These are phyloP conservation scores for Cryptus viduatorius DNA, from an alignment of 2,888 invertebrate genomes.

Conservation along the genomic window DNA sequence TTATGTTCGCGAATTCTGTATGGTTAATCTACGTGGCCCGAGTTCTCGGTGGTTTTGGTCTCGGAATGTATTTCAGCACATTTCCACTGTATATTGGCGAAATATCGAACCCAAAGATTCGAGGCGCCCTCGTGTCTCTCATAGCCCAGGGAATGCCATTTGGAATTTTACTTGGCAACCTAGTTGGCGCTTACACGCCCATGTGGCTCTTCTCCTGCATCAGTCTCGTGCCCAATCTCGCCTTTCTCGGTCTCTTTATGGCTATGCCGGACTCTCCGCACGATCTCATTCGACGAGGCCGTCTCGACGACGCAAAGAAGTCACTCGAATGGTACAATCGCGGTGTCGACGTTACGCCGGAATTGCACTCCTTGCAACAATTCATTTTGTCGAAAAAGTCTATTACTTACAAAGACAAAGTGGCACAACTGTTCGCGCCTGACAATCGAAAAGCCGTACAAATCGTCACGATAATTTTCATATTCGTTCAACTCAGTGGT, in stretches of 20 bases:
- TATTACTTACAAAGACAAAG: conserved; percentile 53
- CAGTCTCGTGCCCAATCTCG: conserved; percentile 74
- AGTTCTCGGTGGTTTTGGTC: conserved; percentile 69
- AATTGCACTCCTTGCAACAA: conserved; percentile 70
- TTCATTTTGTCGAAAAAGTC: conserved; percentile 68
- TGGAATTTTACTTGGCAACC: conserved; percentile 78
- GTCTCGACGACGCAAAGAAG: conserved; percentile 70
- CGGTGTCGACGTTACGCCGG: conserved; percentile 67
- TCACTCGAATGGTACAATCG: conserved; percentile 76
- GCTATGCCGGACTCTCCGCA: conserved; percentile 80
- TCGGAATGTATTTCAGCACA: conserved; percentile 75
- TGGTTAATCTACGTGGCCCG: conserved; percentile 70
- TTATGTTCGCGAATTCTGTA: conserved; percentile 49
- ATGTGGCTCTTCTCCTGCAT: conserved; percentile 76
- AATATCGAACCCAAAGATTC: conserved; percentile 75
- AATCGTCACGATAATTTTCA: conserved; percentile 71
- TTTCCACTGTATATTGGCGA: conserved; percentile 79
- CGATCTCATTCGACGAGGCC: conserved; percentile 69
- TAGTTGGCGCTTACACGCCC: conserved; percentile 78
- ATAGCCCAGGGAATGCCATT: conserved; percentile 77
- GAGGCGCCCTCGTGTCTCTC: conserved; percentile 75
- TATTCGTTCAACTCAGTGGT: conserved; percentile 77
- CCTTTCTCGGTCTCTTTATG: conserved; percentile 74
- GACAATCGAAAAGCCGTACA: conserved; percentile 70
- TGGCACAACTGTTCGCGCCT: conserved; percentile 62